Evolutionary conservation across 1,140 invertebrate genomes (phyloP).

Genomic region (Cydia amplana): DNA sequence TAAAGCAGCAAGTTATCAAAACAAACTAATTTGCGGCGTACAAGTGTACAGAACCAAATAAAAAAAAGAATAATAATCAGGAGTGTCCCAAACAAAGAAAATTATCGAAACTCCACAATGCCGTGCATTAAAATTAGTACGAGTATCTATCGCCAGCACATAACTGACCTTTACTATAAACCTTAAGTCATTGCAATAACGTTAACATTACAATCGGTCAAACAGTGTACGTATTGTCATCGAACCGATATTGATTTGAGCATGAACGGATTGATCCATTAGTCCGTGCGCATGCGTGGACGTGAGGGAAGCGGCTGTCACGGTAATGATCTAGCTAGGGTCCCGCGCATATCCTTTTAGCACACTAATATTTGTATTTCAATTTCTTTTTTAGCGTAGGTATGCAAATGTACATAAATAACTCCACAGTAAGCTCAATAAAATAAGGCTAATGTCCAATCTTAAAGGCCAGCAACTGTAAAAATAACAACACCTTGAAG

Average conservation of each 20-base stretch:
- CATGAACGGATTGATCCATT: neutral
- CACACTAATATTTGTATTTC: neutral
- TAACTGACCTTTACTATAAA: too few species aligned
- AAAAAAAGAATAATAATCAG: neutral
- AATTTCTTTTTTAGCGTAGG: neutral
- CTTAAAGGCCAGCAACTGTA: too few species aligned
- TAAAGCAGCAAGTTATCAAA: neutral
- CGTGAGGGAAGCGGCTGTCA: slow-evolving; percentile 4
- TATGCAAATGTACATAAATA: too few species aligned
- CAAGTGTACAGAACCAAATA: too few species aligned
- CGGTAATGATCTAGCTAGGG: slow-evolving; percentile 10
- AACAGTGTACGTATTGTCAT: neutral
- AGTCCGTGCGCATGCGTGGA: slow-evolving; percentile 5
- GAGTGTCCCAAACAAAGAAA: neutral
- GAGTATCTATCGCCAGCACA: neutral
- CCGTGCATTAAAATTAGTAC: neutral
- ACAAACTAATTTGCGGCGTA: too few species aligned
- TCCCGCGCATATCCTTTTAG: neutral
- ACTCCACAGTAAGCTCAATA: too few species aligned
- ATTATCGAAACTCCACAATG: neutral
- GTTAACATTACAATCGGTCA: too few species aligned
- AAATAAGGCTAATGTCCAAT: too few species aligned
- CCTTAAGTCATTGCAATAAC: too few species aligned
- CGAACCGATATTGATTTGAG: neutral
- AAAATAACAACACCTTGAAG: too few species aligned